phyloP scores from a whole-genome alignment of 1,140 invertebrate genomes.

The Whitmania pigra region DNA sequence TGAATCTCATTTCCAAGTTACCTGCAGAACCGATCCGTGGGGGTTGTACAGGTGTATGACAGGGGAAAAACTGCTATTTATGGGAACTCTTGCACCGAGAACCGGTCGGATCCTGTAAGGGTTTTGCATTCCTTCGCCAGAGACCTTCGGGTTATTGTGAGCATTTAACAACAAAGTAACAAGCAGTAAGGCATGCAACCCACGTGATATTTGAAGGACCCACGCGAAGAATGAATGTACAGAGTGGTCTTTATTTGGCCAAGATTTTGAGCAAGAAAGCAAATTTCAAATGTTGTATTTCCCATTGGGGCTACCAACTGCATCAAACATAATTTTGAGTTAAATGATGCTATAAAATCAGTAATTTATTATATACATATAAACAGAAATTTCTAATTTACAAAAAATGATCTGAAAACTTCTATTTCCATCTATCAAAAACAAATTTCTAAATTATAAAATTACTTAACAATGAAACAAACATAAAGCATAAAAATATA shows the following conservation, averaged over 20 bases:
- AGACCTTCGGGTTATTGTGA: conserved; percentile 50
- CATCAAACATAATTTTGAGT: conserved; percentile 27
- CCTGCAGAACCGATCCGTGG: conserved; percentile 68
- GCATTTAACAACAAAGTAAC: not conserved
- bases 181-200: conserved; percentile 26
- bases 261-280: conserved; percentile 79
- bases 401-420: too few species aligned
- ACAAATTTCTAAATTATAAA: too few species aligned
- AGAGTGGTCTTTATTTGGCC: conserved; percentile 73
- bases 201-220: conserved; percentile 66
- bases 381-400: too few species aligned
- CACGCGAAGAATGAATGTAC: conserved; percentile 82
- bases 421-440: too few species aligned
- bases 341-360: too few species aligned
- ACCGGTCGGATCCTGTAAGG: conserved; percentile 76
- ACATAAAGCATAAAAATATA: too few species aligned
- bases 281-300: conserved; percentile 87
- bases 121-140: conserved; percentile 67
- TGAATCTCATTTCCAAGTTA: conserved; percentile 35
- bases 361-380: too few species aligned
- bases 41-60: conserved; percentile 88
- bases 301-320: conserved; percentile 70
- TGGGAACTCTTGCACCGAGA: conserved; percentile 72
- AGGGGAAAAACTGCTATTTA: conserved; percentile 78
- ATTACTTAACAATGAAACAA: too few species aligned